Conservation (phyloP, 2,113 vertebrate genomes). For the Vimba vimba region DNA sequence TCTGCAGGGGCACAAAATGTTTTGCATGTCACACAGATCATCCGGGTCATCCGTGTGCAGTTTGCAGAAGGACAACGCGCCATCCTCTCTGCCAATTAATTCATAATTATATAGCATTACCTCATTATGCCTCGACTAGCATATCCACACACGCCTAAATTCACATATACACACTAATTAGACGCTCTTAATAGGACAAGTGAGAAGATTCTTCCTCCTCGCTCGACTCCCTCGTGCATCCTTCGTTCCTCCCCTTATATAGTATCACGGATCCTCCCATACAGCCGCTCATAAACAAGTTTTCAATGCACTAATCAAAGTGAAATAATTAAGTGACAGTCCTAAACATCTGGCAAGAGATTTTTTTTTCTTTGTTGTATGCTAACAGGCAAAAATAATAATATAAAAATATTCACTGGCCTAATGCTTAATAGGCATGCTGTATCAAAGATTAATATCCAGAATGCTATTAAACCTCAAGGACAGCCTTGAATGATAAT, state of each 20-base stretch:
- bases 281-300: conserved; percentile 68
- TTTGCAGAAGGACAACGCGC: not conserved
- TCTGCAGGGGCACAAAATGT: not conserved
- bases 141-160: conserved; percentile 18
- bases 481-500: conserved; percentile 80
- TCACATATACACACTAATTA: conserved; percentile 33
- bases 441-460: conserved; percentile 80
- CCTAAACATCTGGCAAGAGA: conserved; percentile 67
- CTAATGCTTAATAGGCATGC: conserved; percentile 73
- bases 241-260: not conserved
- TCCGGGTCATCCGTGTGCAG: not conserved
- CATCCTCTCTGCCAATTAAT: conserved; percentile 1
- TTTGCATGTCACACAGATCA: not conserved
- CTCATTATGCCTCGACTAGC: conserved; percentile 12
- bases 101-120: conserved; percentile 8
- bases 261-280: conserved; percentile 23
- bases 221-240: not conserved
- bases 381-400: conserved; percentile 66
- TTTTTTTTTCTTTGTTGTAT: conserved; percentile 54
- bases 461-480: conserved; percentile 82
- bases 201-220: conserved; percentile 3
- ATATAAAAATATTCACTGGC: conserved; percentile 67
- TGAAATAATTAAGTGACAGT: conserved; percentile 65
- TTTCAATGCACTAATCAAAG: conserved; percentile 67
- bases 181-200: conserved; percentile 28